phyloP scores from a whole-genome alignment of 2,797 vertebrate genomes.

The Hephaestus fuliginosus region DNA sequence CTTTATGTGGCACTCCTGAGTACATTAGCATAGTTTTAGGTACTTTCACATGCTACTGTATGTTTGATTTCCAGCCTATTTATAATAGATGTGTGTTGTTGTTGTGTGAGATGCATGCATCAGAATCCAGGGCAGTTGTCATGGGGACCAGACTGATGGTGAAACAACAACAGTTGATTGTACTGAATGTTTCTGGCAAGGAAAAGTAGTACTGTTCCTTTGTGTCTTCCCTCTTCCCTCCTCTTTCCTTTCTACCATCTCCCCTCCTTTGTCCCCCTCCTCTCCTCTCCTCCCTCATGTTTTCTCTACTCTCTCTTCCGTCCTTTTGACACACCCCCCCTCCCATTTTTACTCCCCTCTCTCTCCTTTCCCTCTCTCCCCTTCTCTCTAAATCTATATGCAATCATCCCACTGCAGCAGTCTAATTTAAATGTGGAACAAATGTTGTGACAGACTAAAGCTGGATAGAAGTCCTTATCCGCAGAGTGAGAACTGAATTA shows the following conservation, averaged over 20 bases:
- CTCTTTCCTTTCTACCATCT: conserved; percentile 37
- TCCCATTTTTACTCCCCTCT: conserved; percentile 22
- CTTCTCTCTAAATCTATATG: conserved; percentile 70
- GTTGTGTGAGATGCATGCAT: conserved; percentile 63
- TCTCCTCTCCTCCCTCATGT: not conserved
- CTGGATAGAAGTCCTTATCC: conserved; percentile 81
- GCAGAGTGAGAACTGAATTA: conserved; percentile 80
- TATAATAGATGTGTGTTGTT: conserved; percentile 77
- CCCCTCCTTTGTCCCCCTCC: conserved; percentile 14
- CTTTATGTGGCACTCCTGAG: conserved; percentile 6
- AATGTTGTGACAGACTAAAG: conserved; percentile 82
- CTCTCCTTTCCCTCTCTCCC: conserved; percentile 13
- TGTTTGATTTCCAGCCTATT: conserved; percentile 69
- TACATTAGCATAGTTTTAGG: conserved; percentile 34
- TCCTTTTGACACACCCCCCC: conserved; percentile 39
- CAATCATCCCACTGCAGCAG: conserved; percentile 80
- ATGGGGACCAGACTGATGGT: conserved; percentile 75
- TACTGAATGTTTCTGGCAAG: conserved; percentile 74
- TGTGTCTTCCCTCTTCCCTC: conserved; percentile 61
- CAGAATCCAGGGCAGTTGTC: conserved; percentile 83
- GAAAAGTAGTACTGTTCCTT: conserved; percentile 80
- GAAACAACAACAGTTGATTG: conserved; percentile 81
- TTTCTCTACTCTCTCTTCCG: not conserved
- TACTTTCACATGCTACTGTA: conserved; percentile 31
- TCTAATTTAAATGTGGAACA: conserved; percentile 82